Evolutionary conservation across 1,140 invertebrate genomes (phyloP), one percentile per base, ranked within the genome.

Genomic region (Prorops nasuta): DNA sequence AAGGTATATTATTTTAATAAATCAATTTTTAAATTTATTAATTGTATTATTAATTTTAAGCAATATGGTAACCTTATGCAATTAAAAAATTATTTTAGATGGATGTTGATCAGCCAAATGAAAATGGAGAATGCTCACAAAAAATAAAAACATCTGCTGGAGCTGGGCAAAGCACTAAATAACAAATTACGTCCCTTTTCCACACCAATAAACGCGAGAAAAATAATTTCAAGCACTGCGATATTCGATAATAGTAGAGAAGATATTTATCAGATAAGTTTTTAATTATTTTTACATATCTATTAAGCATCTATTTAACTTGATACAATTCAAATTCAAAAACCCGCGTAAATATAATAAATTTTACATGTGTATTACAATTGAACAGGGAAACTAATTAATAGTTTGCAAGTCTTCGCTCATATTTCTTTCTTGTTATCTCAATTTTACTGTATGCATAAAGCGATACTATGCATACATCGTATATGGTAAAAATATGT

Each of bases 101-200:
- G 72, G 75, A 77, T 12, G 58, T 73, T 8, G 74, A 77, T 47
- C 72, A 69, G 47, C 47, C 67, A 12, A 49, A 64, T 18, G 74
- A 77, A 56, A 59, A 52, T 3, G 67, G 71, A 15, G 74, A 77
- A 51, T 66, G 71, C 18, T 76, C 74, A 16, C 73, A 76, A 38
- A 77, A 74, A 49, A 58, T 64, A 42, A 77, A 77, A 64, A 51
- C 64, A 18, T 60, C 67, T 1, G 48, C 54, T 16, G 53, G 59
- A 38, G 51, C 66, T 34, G 67, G 63, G 52, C 73, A 74, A 63
- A 50, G 66, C 6, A 48, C 71, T 40, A 77, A 77, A 76, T 77
- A 77, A 74, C 74, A 74, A 64, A 70, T 57, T 48, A 72, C 43
- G 53, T 64, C 52, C 32, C 40, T 61, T 17, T 32, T 62, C 22